phyloP scores from a whole-genome alignment of 2,888 invertebrate species.

The Caenorhabditis doughertyi region DNA sequence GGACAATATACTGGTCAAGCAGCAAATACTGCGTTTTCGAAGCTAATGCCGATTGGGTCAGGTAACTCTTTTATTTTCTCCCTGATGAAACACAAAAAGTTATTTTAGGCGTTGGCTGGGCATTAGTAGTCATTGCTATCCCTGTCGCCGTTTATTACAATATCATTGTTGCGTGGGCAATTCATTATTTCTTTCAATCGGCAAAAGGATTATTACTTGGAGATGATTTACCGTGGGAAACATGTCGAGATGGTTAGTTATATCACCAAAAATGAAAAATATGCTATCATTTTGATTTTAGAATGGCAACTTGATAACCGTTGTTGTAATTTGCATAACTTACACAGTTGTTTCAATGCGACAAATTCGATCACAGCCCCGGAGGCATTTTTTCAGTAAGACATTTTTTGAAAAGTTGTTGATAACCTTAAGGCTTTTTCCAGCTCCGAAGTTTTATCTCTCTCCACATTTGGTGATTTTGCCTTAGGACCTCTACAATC shows the following conservation, averaged over 20 bases:
- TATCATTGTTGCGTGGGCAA: conserved; percentile 78
- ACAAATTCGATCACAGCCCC: conserved; percentile 76
- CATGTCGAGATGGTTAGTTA: conserved; percentile 70
- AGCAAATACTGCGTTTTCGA: conserved; percentile 76
- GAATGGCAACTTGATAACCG: conserved; percentile 76
- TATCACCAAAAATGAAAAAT: not conserved
- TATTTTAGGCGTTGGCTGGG: conserved; percentile 81
- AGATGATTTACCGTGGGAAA: conserved; percentile 74
- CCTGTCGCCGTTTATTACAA: conserved; percentile 82
- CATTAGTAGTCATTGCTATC: conserved; percentile 79
- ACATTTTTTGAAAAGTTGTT: not conserved
- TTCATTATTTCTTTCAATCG: conserved; percentile 81
- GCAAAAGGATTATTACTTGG: conserved; percentile 69
- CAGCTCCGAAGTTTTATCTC: conserved; percentile 84
- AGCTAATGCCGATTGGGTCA: conserved; percentile 80
- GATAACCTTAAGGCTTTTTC: not conserved
- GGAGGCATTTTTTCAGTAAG: conserved; percentile 81
- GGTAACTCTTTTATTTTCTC: conserved; percentile 49
- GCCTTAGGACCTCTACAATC: conserved; percentile 86
- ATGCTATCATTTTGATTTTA: conserved; percentile 19
- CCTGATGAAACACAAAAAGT: not conserved
- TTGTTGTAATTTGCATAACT: conserved; percentile 77
- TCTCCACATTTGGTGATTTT: conserved; percentile 83
- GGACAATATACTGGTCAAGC: conserved; percentile 81
- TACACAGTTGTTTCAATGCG: conserved; percentile 71